These are phyloP conservation scores for Coptodon rendalli DNA, from an alignment of 2,113 vertebrate genomes.

Conservation along the genomic window DNA sequence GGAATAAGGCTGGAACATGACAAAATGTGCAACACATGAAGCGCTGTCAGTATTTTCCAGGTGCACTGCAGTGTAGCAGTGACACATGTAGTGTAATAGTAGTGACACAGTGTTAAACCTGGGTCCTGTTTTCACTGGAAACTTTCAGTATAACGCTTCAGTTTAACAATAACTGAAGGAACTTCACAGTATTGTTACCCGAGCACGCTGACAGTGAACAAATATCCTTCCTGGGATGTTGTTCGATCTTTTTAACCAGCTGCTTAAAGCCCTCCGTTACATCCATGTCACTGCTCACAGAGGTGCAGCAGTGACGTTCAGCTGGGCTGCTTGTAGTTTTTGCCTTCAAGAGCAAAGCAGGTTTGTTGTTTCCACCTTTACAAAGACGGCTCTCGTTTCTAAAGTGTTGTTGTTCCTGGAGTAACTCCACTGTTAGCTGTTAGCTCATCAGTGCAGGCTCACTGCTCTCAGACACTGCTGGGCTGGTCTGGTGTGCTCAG, in stretches of 20 bases:
- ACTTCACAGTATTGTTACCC: neutral
- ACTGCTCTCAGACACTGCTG: neutral
- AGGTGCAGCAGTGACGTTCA: neutral
- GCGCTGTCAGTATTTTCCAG: neutral
- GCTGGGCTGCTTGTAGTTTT: neutral
- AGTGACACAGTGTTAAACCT: neutral
- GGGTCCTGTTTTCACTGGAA: neutral
- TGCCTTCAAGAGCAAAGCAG: neutral
- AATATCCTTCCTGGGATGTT: neutral
- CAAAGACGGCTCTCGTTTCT: no score
- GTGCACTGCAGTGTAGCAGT: neutral
- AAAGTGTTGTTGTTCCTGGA: no score
- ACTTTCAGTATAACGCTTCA: neutral
- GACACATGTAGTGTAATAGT: rapidly evolving
- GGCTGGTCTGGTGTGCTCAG: neutral
- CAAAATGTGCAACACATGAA: neutral
- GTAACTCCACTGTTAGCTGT: neutral
- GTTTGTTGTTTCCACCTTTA: neutral
- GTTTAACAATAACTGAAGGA: neutral
- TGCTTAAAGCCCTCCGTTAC: neutral
- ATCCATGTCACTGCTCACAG: neutral
- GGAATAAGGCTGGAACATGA: neutral
- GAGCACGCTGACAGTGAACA: neutral
- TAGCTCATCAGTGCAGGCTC: neutral
- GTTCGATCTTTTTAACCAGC: neutral